A percentile compares a stretch with the other conserved stretches of the same genome.
Evolutionary conservation across 2,888 invertebrate genomes (phyloP).

Genomic region (Melinopterus prodromus): DNA sequence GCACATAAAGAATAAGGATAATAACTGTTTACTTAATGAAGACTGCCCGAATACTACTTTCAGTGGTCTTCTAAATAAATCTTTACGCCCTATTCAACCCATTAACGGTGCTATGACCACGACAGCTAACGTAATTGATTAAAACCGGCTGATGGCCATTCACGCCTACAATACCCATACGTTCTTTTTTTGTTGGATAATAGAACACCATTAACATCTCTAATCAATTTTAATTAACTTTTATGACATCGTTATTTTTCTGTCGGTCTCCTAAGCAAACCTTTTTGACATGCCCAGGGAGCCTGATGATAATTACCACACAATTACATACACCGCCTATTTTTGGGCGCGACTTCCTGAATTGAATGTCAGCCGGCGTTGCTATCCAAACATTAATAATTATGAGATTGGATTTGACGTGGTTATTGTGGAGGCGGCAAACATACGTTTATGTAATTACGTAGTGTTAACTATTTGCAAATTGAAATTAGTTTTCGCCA

Average conservation of each 20-base stretch:
- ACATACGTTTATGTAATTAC: not conserved
- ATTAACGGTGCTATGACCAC: too few species aligned
- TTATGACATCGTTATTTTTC: not conserved
- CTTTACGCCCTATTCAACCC: too few species aligned
- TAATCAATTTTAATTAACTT: conserved; percentile 4
- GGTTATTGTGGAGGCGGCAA: not conserved
- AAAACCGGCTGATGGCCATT: too few species aligned
- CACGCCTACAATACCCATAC: too few species aligned
- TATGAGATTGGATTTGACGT: not conserved
- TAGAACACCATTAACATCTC: not conserved
- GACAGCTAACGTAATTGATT: too few species aligned
- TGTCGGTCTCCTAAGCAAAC: not conserved
- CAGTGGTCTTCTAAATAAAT: too few species aligned
- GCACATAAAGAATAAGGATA: too few species aligned
- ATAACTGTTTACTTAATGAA: too few species aligned
- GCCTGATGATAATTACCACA: not conserved
- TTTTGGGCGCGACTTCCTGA: not conserved
- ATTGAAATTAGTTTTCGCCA: not conserved
- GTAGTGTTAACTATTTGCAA: not conserved
- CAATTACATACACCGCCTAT: not conserved
- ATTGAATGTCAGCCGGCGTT: not conserved
- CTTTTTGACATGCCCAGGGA: not conserved
- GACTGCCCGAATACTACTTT: too few species aligned
- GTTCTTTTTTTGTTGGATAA: not conserved
- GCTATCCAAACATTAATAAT: not conserved